phyloP scores from a whole-genome alignment of 2,888 invertebrate genomes.

The Thereva unica region DNA sequence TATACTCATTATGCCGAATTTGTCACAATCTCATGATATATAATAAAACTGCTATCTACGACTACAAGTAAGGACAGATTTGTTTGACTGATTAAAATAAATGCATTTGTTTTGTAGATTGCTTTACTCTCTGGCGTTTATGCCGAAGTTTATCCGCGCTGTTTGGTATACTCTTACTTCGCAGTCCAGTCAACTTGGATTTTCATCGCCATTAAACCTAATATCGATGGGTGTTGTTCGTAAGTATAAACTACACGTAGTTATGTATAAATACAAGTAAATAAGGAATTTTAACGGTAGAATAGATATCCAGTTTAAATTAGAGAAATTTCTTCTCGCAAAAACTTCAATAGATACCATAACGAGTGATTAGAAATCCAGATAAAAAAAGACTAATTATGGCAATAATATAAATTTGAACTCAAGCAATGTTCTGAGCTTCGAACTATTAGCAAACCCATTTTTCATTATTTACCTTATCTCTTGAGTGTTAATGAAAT shows the following conservation, averaged over 20 bases:
- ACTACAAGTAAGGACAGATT: slow-evolving; percentile 70
- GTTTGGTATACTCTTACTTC: slow-evolving; percentile 67
- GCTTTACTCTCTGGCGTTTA: slow-evolving; percentile 79
- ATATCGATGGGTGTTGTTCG: slow-evolving; percentile 58
- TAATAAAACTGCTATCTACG: slow-evolving; percentile 80
- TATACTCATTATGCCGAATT: slow-evolving; percentile 73
- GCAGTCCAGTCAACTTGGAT: slow-evolving; percentile 55
- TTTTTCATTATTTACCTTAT: not conserved
- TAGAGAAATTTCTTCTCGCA: no score
- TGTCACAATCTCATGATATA: slow-evolving; percentile 84
- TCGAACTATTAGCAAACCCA: not conserved
- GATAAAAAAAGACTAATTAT: no score
- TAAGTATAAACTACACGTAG: slow-evolving; percentile 47
- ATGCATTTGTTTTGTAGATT: slow-evolving; percentile 59
- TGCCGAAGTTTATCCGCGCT: slow-evolving; percentile 74
- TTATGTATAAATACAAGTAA: not conserved
- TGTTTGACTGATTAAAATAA: slow-evolving; percentile 2
- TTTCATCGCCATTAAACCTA: slow-evolving; percentile 55
- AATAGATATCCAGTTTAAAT: no score
- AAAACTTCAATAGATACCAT: no score
- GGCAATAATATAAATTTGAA: no score
- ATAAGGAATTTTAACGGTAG: no score
- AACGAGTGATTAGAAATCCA: no score
- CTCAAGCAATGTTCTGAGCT: no score
- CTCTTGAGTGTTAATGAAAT: not conserved